Base-by-base conservation (phyloP, 2,888 invertebrate genomes). In the Melanchra persicariae region DNA sequence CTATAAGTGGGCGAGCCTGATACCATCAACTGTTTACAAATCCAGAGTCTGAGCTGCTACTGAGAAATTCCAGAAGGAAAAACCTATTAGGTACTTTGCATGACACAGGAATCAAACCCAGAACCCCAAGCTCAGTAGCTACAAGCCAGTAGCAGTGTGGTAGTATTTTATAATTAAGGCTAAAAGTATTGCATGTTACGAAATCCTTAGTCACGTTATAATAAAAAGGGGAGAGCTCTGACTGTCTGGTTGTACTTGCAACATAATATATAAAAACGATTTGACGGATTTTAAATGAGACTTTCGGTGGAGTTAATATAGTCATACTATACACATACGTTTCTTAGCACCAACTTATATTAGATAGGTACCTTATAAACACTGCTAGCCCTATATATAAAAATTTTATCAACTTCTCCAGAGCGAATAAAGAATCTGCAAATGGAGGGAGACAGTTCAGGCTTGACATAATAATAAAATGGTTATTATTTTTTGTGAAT, bases 161-260 rank as follows among this genome's bases (percentile, higher is more conserved):
- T 19, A 9, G n/a, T 9, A 37, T 52, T 69, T 47, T 26, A 47
- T 69, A 47, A 69, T 70, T 70, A 55, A 55, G 45, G 30, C 22
- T 55, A 55, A 55, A 69, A 47, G 19, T 70, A 70, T 70, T 70
- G 45, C 55, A 55, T 70, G 55, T 6, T 15, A 22, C 19, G 10
- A 70, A 55, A 70, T 70, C 45, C 70, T 70, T 45, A 70, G 54
- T 70, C 54, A 55, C 26, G 26, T 55, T 70, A 70, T 54, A 54
- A 30, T 54, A 54, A 30, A 70, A 69, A 69, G 22, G 45, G 70
- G 55, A 19, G 37, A 49, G 34, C 47, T 34, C 19, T 26, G 24
- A 10, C 22, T 10, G 30, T 15, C 37, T 17, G 19, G 9, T 30
- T 71, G 49, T 49, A n/a, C 9, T 30, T 30, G 47, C 34, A 37